Percentiles rank a stretch among this genome's conserved stretches.
These are phyloP conservation scores for Drosophila borealis DNA, from an alignment of 2,888 invertebrate genomes.

Conservation along the genomic window DNA sequence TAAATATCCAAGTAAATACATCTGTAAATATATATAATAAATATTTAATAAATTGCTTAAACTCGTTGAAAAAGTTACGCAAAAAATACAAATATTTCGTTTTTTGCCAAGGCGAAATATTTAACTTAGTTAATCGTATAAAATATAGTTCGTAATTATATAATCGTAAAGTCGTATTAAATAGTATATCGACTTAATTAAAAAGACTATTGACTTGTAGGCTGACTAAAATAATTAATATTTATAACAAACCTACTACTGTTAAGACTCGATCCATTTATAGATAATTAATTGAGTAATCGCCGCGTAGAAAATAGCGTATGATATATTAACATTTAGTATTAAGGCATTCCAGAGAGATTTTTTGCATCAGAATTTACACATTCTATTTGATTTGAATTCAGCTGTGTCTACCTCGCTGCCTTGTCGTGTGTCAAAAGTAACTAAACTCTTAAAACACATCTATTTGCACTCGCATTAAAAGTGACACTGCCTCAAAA, in stretches of 20 bases:
- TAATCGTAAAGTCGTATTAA: background rate
- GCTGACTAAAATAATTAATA: background rate
- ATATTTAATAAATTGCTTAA: constrained; percentile 1
- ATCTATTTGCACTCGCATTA: constrained; percentile 40
- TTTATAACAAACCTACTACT: background rate
- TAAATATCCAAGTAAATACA: background rate
- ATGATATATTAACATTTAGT: background rate
- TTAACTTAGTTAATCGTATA: background rate
- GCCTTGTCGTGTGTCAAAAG: constrained; percentile 19
- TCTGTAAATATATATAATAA: constrained; percentile 15
- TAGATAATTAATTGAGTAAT: background rate
- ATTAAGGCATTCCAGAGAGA: background rate
- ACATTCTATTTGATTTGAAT: constrained; percentile 17
- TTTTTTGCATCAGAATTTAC: background rate
- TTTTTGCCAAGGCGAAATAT: constrained; percentile 12
- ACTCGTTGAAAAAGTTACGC: background rate
- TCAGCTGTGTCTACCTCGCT: constrained; percentile 1
- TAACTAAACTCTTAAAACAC: constrained; percentile 28
- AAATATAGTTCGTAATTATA: background rate
- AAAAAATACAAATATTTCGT: constrained; percentile 6
- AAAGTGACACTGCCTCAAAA: constrained; percentile 40
- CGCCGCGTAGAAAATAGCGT: background rate
- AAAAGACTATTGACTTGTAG: background rate
- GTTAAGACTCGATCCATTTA: background rate
- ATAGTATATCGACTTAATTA: background rate